Conservation (phyloP, 2,113 vertebrate genomes). For the Microtus pennsylvanicus region DNA sequence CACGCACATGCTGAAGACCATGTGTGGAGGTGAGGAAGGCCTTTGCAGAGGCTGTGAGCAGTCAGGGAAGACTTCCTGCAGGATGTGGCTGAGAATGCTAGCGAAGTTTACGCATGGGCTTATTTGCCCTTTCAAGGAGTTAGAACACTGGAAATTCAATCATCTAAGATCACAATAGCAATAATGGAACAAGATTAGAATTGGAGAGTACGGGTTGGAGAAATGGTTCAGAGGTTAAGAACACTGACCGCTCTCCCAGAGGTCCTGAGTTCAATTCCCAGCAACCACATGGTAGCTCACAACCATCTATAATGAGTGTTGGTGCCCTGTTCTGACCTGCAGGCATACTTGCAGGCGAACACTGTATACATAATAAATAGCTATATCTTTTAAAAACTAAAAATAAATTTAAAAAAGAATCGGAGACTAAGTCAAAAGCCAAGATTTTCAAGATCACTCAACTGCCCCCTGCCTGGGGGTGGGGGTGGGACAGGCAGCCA, state of each 20-base stretch:
- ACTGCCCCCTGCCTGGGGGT: neutral
- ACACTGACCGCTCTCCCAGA: too few species aligned
- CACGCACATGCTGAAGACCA: neutral
- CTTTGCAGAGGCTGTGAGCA: neutral
- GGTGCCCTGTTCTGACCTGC: too few species aligned
- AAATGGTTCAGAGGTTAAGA: too few species aligned
- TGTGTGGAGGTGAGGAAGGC: neutral
- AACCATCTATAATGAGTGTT: too few species aligned
- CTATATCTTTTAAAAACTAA: too few species aligned
- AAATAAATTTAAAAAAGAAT: too few species aligned
- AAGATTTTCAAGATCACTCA: neutral
- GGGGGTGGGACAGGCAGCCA: neutral
- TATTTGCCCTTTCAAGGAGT: neutral
- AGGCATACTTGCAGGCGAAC: too few species aligned
- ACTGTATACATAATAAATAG: too few species aligned
- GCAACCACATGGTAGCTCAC: too few species aligned
- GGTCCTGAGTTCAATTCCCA: too few species aligned
- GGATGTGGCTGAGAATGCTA: neutral
- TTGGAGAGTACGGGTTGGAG: neutral
- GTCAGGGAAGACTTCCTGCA: neutral
- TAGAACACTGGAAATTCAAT: neutral
- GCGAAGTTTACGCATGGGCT: neutral
- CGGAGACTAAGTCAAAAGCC: neutral
- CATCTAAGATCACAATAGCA: neutral
- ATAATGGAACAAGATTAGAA: neutral